phyloP scores from a whole-genome alignment of 35 echinoderm and acorn worm species.

The Lytechinus pictus region DNA sequence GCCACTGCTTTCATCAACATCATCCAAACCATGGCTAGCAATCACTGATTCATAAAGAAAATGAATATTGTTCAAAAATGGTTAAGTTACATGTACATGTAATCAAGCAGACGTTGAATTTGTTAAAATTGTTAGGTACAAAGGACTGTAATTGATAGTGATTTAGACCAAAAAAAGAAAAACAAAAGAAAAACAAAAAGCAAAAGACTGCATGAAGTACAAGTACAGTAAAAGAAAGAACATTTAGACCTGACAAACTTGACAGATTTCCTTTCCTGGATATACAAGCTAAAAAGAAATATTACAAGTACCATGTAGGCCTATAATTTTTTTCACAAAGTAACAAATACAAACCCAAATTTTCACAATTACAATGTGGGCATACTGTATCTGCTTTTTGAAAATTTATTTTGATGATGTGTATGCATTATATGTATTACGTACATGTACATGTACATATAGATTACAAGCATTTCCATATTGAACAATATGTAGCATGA shows the following conservation, averaged over 20 bases:
- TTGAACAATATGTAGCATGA: neutral
- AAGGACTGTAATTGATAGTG: neutral
- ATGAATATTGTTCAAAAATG: neutral
- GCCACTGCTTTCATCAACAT: conserved; percentile 72
- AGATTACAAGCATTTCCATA: too few species aligned
- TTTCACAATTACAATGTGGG: neutral
- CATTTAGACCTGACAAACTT: neutral
- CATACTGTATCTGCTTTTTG: neutral
- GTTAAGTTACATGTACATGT: neutral
- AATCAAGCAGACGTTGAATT: neutral
- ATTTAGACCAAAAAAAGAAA: neutral
- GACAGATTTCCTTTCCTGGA: neutral
- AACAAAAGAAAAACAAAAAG: neutral
- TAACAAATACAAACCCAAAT: neutral
- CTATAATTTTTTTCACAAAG: neutral
- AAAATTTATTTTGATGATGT: too few species aligned
- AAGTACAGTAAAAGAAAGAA: neutral
- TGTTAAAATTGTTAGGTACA: neutral
- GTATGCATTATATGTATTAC: neutral
- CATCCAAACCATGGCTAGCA: conserved; percentile 61
- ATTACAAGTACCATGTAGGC: too few species aligned
- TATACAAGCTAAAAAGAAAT: neutral
- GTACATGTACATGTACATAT: neutral
- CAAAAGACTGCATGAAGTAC: neutral
- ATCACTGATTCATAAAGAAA: conserved; percentile 47